A percentile compares a stretch with the other conserved stretches of the same genome.
Evolutionary conservation across 2,797 vertebrate species (phyloP).

Genomic region (Sphenodon punctatus): DNA sequence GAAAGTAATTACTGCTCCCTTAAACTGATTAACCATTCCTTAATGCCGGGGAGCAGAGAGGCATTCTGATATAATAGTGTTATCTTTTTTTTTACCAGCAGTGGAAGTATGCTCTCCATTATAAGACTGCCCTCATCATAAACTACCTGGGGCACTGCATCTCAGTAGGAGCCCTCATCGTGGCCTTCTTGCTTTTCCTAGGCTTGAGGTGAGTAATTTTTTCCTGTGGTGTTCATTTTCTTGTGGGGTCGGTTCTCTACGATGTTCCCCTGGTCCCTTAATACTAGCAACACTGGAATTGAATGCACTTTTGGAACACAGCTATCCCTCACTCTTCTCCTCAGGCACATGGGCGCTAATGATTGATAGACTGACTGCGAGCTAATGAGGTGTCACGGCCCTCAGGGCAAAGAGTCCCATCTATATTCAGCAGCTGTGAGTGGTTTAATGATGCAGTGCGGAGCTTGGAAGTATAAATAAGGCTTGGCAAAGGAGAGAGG

Average conservation of each 20-base stretch:
- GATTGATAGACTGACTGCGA: neutral
- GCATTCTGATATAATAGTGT: constrained; percentile 59
- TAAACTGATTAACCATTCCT: constrained; percentile 60
- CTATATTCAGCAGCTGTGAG: neutral
- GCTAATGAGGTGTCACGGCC: neutral
- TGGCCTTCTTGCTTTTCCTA: constrained; percentile 95
- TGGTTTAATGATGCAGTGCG: constrained; percentile 19
- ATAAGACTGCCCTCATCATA: constrained; percentile 93
- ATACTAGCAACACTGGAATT: neutral
- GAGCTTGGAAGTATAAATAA: neutral
- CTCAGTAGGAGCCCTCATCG: constrained; percentile 90
- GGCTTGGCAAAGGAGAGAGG: neutral
- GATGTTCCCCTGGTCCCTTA: neutral
- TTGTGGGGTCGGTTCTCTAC: neutral
- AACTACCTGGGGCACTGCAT: constrained; percentile 98
- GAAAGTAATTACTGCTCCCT: constrained; percentile 45
- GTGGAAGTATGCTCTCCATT: constrained; percentile 94
- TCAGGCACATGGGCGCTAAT: rapidly evolving
- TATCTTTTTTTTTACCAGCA: constrained; percentile 73
- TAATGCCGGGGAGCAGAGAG: constrained; percentile 38
- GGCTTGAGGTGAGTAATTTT: constrained; percentile 89
- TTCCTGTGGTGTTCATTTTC: constrained; percentile 35
- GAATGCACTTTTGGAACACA: neutral
- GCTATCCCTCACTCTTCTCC: neutral
- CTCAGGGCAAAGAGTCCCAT: rapidly evolving